A percentile compares a stretch with the other conserved stretches of the same genome.
Conservation (phyloP, 2,113 vertebrate species). For the Cebidichthys violaceus region DNA sequence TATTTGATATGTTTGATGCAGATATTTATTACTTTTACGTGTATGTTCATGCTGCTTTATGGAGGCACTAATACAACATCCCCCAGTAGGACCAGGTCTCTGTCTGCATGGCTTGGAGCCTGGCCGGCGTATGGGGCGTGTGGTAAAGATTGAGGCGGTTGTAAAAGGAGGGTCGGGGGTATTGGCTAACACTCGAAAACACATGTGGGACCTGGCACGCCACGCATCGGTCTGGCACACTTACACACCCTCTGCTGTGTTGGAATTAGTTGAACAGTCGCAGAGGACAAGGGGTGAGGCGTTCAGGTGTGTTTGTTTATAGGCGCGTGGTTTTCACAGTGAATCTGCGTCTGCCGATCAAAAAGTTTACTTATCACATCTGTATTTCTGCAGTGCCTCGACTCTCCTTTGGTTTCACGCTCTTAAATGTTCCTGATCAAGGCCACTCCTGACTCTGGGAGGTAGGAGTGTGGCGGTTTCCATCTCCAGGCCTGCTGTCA, state of each 20-base stretch:
- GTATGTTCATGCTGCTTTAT: slow-evolving; percentile 3
- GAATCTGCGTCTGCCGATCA: background rate
- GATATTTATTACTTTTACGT: slow-evolving; percentile 1
- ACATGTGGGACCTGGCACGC: slow-evolving; percentile 49
- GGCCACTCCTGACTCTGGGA: background rate
- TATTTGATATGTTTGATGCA: slow-evolving; percentile 1
- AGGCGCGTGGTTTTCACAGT: background rate
- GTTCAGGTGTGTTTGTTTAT: background rate
- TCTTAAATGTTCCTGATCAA: background rate
- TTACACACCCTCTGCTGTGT: slow-evolving; percentile 8
- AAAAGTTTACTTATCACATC: background rate
- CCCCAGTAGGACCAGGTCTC: slow-evolving; percentile 25
- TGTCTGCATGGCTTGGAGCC: slow-evolving; percentile 33
- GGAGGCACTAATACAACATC: slow-evolving; percentile 40
- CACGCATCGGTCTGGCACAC: slow-evolving; percentile 19
- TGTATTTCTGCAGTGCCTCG: background rate
- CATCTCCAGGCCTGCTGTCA: slow-evolving; percentile 47
- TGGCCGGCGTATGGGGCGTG: background rate
- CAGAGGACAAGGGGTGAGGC: too few relatives aligned
- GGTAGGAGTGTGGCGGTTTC: slow-evolving; percentile 19
- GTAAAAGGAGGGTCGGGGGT: background rate
- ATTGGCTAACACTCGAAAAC: slow-evolving; percentile 38
- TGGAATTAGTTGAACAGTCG: slow-evolving; percentile 48
- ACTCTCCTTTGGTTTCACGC: background rate
- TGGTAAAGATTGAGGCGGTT: slow-evolving; percentile 15